phyloP scores from a whole-genome alignment of 1,140 invertebrate genomes.

The Melanaphis sacchari region DNA sequence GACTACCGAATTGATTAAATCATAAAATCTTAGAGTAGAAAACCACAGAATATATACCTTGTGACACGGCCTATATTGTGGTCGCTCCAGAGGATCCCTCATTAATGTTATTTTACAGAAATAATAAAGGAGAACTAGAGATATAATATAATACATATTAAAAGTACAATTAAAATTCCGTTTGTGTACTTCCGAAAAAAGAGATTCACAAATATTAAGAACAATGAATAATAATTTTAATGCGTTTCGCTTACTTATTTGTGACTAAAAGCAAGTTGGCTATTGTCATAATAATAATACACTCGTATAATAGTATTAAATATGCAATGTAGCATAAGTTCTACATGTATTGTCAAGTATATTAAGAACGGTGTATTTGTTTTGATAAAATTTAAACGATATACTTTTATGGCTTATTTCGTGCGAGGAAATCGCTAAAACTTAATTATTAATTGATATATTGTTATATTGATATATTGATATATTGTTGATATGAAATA shows the following conservation, averaged over 20 bases:
- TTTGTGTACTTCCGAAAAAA: not conserved
- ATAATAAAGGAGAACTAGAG: not conserved
- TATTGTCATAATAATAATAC: not conserved
- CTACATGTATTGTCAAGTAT: not conserved
- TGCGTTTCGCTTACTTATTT: not conserved
- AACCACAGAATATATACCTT: not conserved
- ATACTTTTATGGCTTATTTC: not conserved
- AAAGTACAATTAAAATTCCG: not conserved
- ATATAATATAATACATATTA: not conserved
- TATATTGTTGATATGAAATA: too few relatives aligned
- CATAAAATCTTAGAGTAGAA: not conserved
- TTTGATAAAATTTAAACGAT: not conserved
- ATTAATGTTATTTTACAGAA: not conserved
- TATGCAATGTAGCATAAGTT: not conserved
- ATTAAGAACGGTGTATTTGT: not conserved
- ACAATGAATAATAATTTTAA: conserved; percentile 9
- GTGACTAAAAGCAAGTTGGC: not conserved
- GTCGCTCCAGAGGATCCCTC: not conserved
- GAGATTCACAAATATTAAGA: not conserved
- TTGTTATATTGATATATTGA: too few relatives aligned
- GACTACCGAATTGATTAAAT: not conserved
- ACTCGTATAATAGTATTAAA: not conserved
- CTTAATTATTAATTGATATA: not conserved
- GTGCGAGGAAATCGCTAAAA: not conserved
- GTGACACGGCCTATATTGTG: not conserved